These are phyloP conservation scores for Benitochromis conjunctus DNA, from an alignment of 2,113 vertebrate genomes.

Conservation along the genomic window DNA sequence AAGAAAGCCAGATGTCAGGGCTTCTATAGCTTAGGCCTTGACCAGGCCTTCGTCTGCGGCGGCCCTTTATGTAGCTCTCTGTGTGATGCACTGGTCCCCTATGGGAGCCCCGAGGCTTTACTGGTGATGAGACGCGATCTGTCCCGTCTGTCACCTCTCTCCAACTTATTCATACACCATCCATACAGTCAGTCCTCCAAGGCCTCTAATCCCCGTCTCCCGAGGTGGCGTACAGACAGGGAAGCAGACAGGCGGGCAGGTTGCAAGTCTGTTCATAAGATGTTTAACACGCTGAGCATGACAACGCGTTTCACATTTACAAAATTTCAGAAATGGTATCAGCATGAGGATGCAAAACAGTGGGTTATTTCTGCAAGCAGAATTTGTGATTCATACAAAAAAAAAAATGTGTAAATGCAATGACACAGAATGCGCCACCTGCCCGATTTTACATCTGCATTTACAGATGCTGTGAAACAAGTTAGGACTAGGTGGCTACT, in stretches of 20 bases:
- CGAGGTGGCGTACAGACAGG: constrained; percentile 67
- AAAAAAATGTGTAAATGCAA: constrained; percentile 8
- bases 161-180: constrained; percentile 72
- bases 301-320: constrained; percentile 62
- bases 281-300: constrained; percentile 64
- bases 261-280: constrained; percentile 62
- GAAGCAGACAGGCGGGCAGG: constrained; percentile 63
- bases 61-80: constrained; percentile 72
- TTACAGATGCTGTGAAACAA: not conserved
- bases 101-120: constrained; percentile 74
- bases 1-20: constrained; percentile 78
- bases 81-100: constrained; percentile 69
- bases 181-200: constrained; percentile 74
- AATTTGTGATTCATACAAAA: constrained; percentile 23
- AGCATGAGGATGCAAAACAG: constrained; percentile 38
- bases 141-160: constrained; percentile 78
- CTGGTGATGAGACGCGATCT: constrained; percentile 77
- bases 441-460: not conserved
- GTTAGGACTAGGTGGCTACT: not conserved
- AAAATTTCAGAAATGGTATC: constrained; percentile 44
- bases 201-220: constrained; percentile 75
- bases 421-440: not conserved
- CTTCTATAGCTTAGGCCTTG: constrained; percentile 77
- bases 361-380: constrained; percentile 14
- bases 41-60: constrained; percentile 74